Evolutionary conservation across 1,140 invertebrate genomes (phyloP).

Genomic region (Drosophila gunungcola): DNA sequence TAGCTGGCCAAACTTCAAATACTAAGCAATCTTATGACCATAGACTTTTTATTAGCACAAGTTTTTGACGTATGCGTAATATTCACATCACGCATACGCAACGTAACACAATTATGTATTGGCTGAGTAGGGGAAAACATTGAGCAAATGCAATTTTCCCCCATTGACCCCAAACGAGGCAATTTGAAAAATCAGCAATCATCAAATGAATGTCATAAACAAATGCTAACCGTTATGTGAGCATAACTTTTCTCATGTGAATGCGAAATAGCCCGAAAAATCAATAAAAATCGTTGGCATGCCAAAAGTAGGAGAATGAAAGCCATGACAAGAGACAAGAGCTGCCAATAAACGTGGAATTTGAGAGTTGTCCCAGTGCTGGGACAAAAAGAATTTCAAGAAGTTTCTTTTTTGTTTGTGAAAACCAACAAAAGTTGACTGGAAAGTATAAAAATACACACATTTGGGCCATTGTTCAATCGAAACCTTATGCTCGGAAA

Average conservation of each 20-base stretch:
- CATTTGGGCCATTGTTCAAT: constrained; percentile 3
- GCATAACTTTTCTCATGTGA: constrained; percentile 42
- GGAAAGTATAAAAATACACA: constrained; percentile 17
- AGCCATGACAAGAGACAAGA: constrained; percentile 9
- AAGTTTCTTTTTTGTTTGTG: background rate
- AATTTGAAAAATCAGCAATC: constrained; percentile 48
- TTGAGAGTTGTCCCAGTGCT: constrained; percentile 33
- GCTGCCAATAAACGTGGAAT: constrained; percentile 28
- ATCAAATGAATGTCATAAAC: constrained; percentile 52
- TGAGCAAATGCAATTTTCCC: constrained; percentile 33
- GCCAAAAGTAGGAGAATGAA: constrained; percentile 14
- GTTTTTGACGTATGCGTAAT: constrained; percentile 8
- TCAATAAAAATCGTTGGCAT: constrained; percentile 43
- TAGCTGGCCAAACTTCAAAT: no score
- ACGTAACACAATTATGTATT: constrained; percentile 4
- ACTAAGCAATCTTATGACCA: background rate
- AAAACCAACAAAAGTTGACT: constrained; percentile 7
- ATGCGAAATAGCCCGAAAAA: constrained; percentile 31
- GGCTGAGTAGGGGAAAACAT: constrained; percentile 2
- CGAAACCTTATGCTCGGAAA: constrained; percentile 14
- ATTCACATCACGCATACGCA: constrained; percentile 34
- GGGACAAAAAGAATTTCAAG: background rate
- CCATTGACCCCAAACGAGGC: constrained; percentile 31
- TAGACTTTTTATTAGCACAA: no score
- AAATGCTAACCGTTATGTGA: constrained; percentile 46